Evolutionary conservation across 2,888 invertebrate species (phyloP).

Genomic region (Dorcus parallelipipedus): DNA sequence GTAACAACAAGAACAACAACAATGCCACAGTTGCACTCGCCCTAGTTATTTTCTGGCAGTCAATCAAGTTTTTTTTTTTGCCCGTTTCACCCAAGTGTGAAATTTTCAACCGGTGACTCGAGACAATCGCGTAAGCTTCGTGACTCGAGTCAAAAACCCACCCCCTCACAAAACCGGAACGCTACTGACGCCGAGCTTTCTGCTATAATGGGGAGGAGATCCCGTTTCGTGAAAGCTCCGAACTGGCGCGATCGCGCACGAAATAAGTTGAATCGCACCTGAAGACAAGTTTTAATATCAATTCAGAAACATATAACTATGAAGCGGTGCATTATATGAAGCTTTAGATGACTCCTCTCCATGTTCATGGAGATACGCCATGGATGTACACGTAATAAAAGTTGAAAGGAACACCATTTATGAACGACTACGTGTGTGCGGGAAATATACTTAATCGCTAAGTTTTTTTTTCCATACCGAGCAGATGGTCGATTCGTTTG

Average conservation of each 20-base stretch:
- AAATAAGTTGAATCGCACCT: constrained; percentile 36
- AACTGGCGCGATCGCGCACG: constrained; percentile 19
- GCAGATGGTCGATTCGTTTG: constrained; percentile 12
- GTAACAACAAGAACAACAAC: background rate
- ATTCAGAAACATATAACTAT: constrained; percentile 31
- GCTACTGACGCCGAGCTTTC: constrained; percentile 47
- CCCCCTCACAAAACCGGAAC: constrained; percentile 37
- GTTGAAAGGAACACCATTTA: too few relatives aligned
- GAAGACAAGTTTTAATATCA: constrained; percentile 43
- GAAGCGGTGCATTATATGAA: constrained; percentile 5
- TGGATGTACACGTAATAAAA: too few relatives aligned
- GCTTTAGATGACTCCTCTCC: background rate
- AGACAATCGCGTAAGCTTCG: background rate
- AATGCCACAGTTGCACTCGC: too few relatives aligned
- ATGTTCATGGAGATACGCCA: too few relatives aligned
- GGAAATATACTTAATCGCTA: too few relatives aligned
- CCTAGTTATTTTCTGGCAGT: too few relatives aligned
- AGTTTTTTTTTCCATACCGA: background rate
- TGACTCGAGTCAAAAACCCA: constrained; percentile 25
- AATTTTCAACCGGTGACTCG: too few relatives aligned
- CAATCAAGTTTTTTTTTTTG: background rate
- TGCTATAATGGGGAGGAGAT: constrained; percentile 43
- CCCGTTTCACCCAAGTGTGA: background rate
- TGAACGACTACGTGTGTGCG: too few relatives aligned
- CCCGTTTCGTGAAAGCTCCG: constrained; percentile 30